Base-by-base conservation (phyloP, 1,140 invertebrate genomes). In the Drosophila kepulauana region DNA sequence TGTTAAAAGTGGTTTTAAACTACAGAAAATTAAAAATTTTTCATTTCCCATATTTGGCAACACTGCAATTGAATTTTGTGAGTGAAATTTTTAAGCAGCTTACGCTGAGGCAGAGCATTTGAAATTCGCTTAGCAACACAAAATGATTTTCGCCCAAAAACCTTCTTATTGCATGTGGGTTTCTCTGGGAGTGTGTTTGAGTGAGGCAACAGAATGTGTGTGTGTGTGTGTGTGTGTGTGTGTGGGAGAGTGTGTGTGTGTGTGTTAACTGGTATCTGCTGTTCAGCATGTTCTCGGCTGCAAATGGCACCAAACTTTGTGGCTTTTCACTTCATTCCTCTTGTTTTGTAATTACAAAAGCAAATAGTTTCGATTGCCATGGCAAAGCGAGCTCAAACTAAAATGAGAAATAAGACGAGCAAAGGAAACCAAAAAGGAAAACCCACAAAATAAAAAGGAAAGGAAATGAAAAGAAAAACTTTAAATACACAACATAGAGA, bases 271-370 rank as follows among this genome's bases (percentile, higher is more conserved):
- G 62, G 62, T 72, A 46, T 65, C 54, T 72, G 56, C 51, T 43
- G 41, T 11, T 25, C 54, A 49, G 35, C 56, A 57, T 71, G 68
- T 81, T 78, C 56, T 52, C 62, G 51, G 46, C 62, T 69, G 54
- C 71, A 74, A 77, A 66, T 66, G 58, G 64, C 57, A 78, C 16
- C 65, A 69, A 78, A 81, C 70, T 82, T 82, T 82, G 82, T 80
- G 70, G 82, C 73, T 84, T 84, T 82, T 84, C 79, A 84, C 81
- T 76, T 82, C 81, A 84, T 84, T 84, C 72, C 79, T 78, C 59
- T 72, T 72, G 75, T 73, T 69, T 61, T 48, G 67, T 73, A 58
- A 81, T 82, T 80, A 78, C 78, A 69, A 74, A 73, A 65, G 69
- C 75, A 82, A 81, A 82, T 82, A 74, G 75, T 82, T 74, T 79